These are phyloP conservation scores for Alloscopus bannaensis DNA, from an alignment of 2,888 invertebrate species.

Conservation along the genomic window DNA sequence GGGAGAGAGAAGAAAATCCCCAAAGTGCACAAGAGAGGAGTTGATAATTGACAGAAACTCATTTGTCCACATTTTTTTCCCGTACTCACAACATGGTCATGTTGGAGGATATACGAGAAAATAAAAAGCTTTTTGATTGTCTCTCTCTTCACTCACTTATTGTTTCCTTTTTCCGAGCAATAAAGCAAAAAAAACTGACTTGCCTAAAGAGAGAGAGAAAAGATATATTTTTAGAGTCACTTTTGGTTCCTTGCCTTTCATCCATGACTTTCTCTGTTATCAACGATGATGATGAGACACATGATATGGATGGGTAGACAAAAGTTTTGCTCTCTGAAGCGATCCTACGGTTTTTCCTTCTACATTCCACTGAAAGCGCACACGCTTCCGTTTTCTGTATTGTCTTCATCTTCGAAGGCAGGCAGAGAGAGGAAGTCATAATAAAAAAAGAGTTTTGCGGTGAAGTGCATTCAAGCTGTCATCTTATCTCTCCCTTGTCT, in stretches of 20 bases:
- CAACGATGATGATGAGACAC: too few species aligned
- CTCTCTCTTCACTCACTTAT: not conserved
- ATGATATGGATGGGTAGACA: too few species aligned
- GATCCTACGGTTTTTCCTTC: too few species aligned
- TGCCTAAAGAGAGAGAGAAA: too few species aligned
- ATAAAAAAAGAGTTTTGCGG: not conserved
- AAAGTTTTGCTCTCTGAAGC: too few species aligned
- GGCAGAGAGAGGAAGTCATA: constrained; percentile 3
- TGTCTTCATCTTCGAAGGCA: not conserved
- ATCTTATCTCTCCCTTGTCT: not conserved
- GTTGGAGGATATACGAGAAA: too few species aligned
- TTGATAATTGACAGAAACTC: constrained; percentile 48
- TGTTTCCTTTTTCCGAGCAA: constrained; percentile 3
- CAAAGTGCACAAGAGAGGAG: constrained; percentile 13
- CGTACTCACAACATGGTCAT: not conserved
- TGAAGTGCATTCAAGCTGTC: constrained; percentile 9
- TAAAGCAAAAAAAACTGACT: constrained; percentile 6
- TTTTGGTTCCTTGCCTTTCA: too few species aligned
- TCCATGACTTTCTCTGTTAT: too few species aligned
- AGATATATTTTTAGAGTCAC: too few species aligned
- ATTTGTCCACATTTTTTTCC: constrained; percentile 46
- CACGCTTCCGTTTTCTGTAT: too few species aligned
- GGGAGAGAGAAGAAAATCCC: too few species aligned
- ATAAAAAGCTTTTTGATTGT: constrained; percentile 42
- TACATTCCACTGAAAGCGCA: too few species aligned